Conservation (phyloP, 1,140 invertebrate genomes). For the Drosophila pandora region DNA sequence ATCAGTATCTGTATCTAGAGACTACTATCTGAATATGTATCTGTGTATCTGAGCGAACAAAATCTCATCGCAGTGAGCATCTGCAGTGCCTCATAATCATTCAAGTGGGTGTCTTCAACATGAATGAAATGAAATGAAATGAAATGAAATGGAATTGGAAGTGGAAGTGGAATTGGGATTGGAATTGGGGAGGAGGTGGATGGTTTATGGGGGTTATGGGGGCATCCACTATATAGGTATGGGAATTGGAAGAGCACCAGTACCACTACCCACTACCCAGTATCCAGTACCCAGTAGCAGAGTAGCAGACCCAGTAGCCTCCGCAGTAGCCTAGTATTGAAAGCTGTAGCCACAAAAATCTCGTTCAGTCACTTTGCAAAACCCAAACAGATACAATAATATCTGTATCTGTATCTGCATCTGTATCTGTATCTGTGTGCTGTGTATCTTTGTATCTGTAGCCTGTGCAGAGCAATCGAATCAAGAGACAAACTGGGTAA, state of each 20-base stretch:
- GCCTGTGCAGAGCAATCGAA: constrained; percentile 66
- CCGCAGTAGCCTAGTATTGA: not conserved
- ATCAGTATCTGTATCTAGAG: constrained; percentile 27
- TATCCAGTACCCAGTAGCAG: not conserved
- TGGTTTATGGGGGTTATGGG: not conserved
- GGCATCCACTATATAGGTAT: too few species aligned
- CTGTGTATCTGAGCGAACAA: constrained; percentile 4
- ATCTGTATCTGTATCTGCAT: constrained; percentile 12
- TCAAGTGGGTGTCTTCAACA: constrained; percentile 55
- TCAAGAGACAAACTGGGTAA: constrained; percentile 81
- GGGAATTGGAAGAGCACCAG: too few species aligned
- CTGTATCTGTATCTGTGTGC: constrained; percentile 8
- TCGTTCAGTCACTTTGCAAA: constrained; percentile 46
- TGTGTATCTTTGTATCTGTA: constrained; percentile 12
- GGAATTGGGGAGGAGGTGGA: not conserved
- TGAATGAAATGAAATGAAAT: constrained; percentile 25
- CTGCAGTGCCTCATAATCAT: constrained; percentile 52
- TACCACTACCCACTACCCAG: too few species aligned
- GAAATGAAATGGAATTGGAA: constrained; percentile 12
- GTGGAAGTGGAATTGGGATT: constrained; percentile 28
- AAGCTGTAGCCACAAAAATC: constrained; percentile 21
- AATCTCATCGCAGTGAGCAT: constrained; percentile 24
- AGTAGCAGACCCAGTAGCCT: constrained; percentile 5
- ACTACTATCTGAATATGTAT: not conserved
- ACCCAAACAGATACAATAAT: not conserved